A percentile compares a stretch with the other conserved stretches of the same genome.
These are phyloP conservation scores for Drosophila anomelani DNA, from an alignment of 2,888 invertebrate species.

Conservation along the genomic window DNA sequence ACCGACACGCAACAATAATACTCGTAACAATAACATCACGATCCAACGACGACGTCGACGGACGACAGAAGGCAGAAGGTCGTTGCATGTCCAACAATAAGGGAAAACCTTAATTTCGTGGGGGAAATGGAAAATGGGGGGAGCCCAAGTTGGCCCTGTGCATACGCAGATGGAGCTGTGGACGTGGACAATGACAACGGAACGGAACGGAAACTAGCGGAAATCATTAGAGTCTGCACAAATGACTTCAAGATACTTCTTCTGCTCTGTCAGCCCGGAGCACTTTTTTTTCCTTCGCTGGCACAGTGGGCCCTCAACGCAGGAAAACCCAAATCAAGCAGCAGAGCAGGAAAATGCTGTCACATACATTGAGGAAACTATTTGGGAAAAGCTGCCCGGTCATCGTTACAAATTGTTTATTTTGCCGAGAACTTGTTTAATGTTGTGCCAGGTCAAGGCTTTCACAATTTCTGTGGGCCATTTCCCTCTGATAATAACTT, in stretches of 20 bases:
- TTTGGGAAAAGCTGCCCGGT: constrained; percentile 9
- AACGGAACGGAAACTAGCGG: constrained; percentile 75
- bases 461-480: neutral
- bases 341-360: constrained; percentile 10
- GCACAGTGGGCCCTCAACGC: constrained; percentile 51
- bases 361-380: constrained; percentile 14
- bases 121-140: constrained; percentile 47
- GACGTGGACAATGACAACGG: constrained; percentile 54
- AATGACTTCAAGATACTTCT: constrained; percentile 65
- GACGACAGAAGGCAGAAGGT: constrained; percentile 25
- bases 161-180: constrained; percentile 34
- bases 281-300: constrained; percentile 31
- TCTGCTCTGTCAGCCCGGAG: constrained; percentile 49
- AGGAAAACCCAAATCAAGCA: constrained; percentile 33
- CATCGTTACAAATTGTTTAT: constrained; percentile 15
- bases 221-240: constrained; percentile 78
- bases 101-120: constrained; percentile 39
- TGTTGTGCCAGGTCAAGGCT: constrained; percentile 13
- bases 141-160: constrained; percentile 21
- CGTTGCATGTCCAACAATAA: constrained; percentile 46
- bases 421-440: neutral
- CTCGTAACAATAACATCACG: constrained; percentile 22
- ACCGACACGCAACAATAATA: constrained; percentile 40
- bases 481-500: neutral
- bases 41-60: constrained; percentile 2